These are phyloP conservation scores for Hemichromis elongatus DNA, from an alignment of 2,113 vertebrate genomes.

Conservation along the genomic window DNA sequence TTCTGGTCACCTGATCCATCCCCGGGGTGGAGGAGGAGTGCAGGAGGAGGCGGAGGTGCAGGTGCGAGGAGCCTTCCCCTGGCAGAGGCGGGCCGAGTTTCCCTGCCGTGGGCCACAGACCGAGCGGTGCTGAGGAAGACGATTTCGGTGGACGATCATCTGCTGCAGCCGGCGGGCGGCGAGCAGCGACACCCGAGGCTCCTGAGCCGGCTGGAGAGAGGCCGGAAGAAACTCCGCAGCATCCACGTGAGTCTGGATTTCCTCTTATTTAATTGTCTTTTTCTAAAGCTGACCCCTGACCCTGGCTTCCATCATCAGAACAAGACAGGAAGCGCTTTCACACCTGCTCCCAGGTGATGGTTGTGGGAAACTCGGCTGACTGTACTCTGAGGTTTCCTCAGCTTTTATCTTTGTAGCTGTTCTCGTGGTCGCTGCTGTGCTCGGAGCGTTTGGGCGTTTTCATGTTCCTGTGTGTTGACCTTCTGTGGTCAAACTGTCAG, in stretches of 20 bases:
- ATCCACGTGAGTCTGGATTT: slow-evolving; percentile 74
- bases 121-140: slow-evolving; percentile 75
- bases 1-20: slow-evolving; percentile 74
- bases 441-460: background rate
- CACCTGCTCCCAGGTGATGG: background rate
- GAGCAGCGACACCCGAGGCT: slow-evolving; percentile 58
- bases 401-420: background rate
- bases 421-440: background rate
- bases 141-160: slow-evolving; percentile 71
- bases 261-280: background rate
- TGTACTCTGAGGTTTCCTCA: background rate
- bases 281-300: background rate
- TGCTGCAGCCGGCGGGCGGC: slow-evolving; percentile 67
- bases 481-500: background rate
- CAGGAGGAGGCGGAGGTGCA: background rate
- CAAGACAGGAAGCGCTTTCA: background rate
- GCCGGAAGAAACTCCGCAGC: slow-evolving; percentile 69
- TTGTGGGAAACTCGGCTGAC: background rate
- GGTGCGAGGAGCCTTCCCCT: slow-evolving; percentile 49
- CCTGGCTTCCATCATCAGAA: background rate
- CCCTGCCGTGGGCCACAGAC: slow-evolving; percentile 38
- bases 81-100: background rate
- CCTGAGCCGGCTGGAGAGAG: slow-evolving; percentile 66
- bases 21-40: slow-evolving; percentile 18
- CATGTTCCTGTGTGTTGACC: background rate